phyloP scores from a whole-genome alignment of 2,113 vertebrate species.

The Clupea harengus region DNA sequence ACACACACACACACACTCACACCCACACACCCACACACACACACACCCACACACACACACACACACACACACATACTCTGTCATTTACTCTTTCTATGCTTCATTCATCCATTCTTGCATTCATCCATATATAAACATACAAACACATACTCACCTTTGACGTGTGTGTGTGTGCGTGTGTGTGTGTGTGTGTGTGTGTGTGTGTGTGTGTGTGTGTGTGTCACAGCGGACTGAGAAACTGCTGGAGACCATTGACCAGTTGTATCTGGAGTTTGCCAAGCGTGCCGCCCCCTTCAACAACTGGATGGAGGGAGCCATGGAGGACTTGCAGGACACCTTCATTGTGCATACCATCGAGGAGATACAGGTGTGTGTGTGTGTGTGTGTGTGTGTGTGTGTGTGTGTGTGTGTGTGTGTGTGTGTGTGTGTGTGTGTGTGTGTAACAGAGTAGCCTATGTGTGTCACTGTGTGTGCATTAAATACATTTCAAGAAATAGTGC shows the following conservation, averaged over 20 bases:
- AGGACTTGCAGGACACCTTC: slow-evolving; percentile 97
- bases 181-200: too few relatives aligned
- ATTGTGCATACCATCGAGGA: slow-evolving; percentile 98
- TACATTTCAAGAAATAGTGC: not conserved
- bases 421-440: not conserved
- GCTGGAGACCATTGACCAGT: slow-evolving; percentile 95
- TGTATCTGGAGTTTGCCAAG: slow-evolving; percentile 97
- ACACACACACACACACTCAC: not conserved
- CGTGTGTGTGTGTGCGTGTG: slow-evolving; percentile 3
- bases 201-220: too few relatives aligned
- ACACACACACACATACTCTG: not conserved
- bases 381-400: not conserved
- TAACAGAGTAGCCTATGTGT: not conserved
- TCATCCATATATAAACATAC: not conserved
- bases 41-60: not conserved
- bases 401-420: slow-evolving; percentile 1
- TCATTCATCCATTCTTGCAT: not conserved
- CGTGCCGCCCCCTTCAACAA: slow-evolving; percentile 98
- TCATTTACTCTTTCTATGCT: too few relatives aligned
- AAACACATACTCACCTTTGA: not conserved
- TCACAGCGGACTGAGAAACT: slow-evolving; percentile 92
- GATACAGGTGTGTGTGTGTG: slow-evolving; percentile 81
- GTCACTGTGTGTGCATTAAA: slow-evolving; percentile 30
- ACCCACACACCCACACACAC: not conserved
- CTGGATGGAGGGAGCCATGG: slow-evolving; percentile 99